A percentile compares a stretch with the other conserved stretches of the same genome.
phyloP scores from a whole-genome alignment of 2,888 invertebrate species.

The Ischnura elegans region DNA sequence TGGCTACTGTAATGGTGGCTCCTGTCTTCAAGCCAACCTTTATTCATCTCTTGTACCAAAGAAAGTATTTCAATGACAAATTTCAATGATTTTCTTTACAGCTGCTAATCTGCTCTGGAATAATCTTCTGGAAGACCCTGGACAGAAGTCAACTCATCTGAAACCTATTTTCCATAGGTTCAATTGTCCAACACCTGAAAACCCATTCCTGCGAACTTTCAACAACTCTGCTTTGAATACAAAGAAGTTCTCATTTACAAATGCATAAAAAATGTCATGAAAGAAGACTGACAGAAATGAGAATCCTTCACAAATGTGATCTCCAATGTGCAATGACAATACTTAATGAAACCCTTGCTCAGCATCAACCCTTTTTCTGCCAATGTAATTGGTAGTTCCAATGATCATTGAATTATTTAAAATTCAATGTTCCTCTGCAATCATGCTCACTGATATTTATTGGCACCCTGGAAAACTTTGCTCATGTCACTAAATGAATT shows the following conservation, averaged over 20 bases:
- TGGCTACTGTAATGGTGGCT: no score
- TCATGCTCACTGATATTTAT: neutral
- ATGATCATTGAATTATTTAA: neutral
- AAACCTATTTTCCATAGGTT: conserved; percentile 82
- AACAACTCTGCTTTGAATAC: conserved; percentile 59
- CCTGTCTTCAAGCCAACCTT: no score
- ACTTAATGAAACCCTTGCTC: neutral
- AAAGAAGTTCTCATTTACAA: neutral
- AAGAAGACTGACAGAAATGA: neutral
- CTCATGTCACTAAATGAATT: neutral
- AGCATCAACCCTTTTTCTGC: neutral
- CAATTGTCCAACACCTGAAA: conserved; percentile 80
- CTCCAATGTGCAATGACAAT: neutral
- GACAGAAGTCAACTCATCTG: conserved; percentile 82
- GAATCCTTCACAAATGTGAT: neutral
- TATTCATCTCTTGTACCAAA: no score
- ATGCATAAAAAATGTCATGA: neutral
- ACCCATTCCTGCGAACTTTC: conserved; percentile 68
- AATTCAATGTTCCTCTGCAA: neutral
- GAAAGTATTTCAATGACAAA: no score
- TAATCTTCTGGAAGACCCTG: conserved; percentile 85
- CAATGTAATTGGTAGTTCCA: neutral
- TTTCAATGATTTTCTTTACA: conserved; percentile 75
- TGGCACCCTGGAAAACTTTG: neutral
- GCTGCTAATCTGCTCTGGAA: conserved; percentile 88